Evolutionary conservation across 2,797 vertebrate genomes (phyloP).

Genomic region (Carapus acus): DNA sequence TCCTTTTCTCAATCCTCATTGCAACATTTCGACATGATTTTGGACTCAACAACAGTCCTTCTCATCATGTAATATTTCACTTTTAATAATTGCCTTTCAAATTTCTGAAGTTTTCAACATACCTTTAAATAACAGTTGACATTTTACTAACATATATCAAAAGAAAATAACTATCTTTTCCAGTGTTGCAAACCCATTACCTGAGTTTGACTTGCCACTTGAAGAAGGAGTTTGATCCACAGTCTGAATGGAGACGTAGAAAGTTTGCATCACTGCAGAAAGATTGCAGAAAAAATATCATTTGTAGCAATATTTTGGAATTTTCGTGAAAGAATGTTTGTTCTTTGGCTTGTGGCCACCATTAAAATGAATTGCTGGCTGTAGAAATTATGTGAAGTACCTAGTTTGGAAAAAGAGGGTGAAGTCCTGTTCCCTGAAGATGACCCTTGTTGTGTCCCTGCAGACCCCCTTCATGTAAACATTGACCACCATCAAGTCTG

Average conservation of each 20-base stretch:
- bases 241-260: conserved; percentile 85
- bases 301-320: background rate
- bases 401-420: conserved; percentile 94
- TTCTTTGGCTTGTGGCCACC: too few species aligned
- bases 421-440: conserved; percentile 98
- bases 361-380: background rate
- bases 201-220: conserved; percentile 99
- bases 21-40: too few species aligned
- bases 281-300: background rate
- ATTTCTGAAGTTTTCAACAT: too few species aligned
- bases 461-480: conserved; percentile 91
- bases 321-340: too few species aligned
- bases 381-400: conserved; percentile 57
- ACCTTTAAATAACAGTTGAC: too few species aligned
- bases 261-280: conserved; percentile 83
- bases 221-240: conserved; percentile 87
- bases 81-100: too few species aligned
- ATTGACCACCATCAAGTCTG: conserved; percentile 94
- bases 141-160: too few species aligned
- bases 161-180: too few species aligned
- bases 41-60: too few species aligned
- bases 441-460: conserved; percentile 82
- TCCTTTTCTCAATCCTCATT: too few species aligned
- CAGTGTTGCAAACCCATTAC: conserved; percentile 62
- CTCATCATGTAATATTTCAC: too few species aligned